These are phyloP conservation scores for Gephyroberyx darwinii DNA, from an alignment of 2,797 vertebrate species.

Conservation along the genomic window DNA sequence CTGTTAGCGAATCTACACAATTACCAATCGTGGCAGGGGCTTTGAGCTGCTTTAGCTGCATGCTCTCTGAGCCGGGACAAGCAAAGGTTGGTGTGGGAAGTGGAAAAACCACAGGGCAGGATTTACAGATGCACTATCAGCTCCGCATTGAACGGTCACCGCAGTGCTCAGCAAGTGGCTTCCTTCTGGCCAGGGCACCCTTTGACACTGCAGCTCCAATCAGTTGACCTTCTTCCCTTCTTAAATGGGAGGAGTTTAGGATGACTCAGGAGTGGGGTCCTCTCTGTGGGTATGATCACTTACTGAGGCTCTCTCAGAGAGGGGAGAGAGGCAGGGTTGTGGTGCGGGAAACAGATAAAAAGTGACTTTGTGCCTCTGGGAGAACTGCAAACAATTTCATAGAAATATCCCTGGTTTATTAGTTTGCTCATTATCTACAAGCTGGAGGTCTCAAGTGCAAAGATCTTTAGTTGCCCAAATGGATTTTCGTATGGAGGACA, in stretches of 20 bases:
- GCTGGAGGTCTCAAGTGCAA: constrained; percentile 11
- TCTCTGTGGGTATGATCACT: constrained; percentile 45
- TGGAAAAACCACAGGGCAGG: constrained; percentile 42
- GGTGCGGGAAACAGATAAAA: constrained; percentile 27
- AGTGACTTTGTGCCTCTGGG: constrained; percentile 11
- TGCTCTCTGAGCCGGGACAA: constrained; percentile 11
- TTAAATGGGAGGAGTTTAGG: constrained; percentile 13
- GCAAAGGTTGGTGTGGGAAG: constrained; percentile 18
- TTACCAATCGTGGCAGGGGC: constrained; percentile 58
- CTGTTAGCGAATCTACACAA: constrained; percentile 69
- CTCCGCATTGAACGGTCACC: constrained; percentile 47
- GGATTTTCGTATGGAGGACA: constrained; percentile 17
- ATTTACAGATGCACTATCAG: constrained; percentile 63
- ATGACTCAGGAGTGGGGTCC: background rate
- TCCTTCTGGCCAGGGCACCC: constrained; percentile 32
- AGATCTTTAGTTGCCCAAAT: background rate
- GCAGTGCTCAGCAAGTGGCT: constrained; percentile 29
- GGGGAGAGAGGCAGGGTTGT: background rate
- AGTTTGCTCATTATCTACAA: constrained; percentile 35
- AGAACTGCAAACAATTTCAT: constrained; percentile 30
- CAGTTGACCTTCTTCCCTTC: constrained; percentile 11
- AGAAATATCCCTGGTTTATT: constrained; percentile 38
- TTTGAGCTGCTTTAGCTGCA: constrained; percentile 48
- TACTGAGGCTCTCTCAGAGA: constrained; percentile 10
- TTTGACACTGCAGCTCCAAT: constrained; percentile 25